Conservation (phyloP, 2,113 vertebrate species). For the Felis chaus region DNA sequence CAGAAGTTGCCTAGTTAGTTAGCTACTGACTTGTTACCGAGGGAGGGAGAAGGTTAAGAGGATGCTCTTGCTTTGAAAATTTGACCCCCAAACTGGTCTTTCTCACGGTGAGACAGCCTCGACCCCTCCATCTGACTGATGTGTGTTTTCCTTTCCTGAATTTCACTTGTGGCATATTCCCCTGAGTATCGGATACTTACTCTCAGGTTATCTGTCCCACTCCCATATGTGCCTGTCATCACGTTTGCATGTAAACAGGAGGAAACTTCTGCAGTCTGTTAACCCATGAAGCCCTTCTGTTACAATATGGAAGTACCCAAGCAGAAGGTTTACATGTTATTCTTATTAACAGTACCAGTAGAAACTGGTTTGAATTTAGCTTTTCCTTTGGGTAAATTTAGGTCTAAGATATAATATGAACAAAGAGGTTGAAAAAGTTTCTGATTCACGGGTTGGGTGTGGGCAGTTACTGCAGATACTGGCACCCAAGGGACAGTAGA, state of each 20-base stretch:
- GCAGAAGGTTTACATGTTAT: background rate
- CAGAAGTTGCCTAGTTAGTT: slow-evolving; percentile 46
- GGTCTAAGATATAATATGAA: slow-evolving; percentile 4
- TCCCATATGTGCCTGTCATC: background rate
- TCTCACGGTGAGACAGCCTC: background rate
- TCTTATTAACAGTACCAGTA: background rate
- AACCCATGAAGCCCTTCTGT: background rate
- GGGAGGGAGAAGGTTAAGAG: slow-evolving; percentile 10
- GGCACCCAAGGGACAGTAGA: background rate
- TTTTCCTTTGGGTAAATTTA: slow-evolving; percentile 11
- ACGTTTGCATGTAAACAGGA: background rate
- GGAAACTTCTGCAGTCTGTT: background rate
- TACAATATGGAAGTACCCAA: background rate
- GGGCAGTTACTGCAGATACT: background rate
- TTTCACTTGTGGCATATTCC: background rate
- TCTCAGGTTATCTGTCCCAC: background rate
- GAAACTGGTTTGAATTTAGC: background rate
- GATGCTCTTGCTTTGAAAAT: slow-evolving; percentile 49
- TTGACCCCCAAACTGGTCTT: background rate
- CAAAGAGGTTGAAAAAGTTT: background rate
- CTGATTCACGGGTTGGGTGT: background rate
- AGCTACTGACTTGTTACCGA: background rate
- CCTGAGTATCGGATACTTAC: slow-evolving; percentile 26
- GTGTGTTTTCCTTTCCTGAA: background rate
- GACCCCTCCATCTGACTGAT: background rate